Base-by-base conservation (phyloP, 2,888 invertebrate genomes). In the Corythucha ciliata region DNA sequence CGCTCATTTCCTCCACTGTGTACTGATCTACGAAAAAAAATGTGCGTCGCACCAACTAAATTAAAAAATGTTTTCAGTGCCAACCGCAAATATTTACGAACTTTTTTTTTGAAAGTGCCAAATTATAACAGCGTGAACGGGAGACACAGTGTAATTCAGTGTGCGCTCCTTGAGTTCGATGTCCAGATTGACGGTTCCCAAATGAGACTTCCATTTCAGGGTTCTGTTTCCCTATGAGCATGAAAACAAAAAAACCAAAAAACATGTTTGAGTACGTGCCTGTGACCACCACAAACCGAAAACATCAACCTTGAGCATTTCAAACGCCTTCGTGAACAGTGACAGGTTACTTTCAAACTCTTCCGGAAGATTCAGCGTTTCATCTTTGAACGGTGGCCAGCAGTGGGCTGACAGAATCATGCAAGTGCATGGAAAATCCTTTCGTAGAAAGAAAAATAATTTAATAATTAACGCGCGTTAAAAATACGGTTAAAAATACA, bases 371-470 rank as follows among this genome's bases (percentile, higher is more conserved):
- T 90, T 85, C 16, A 96, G 72, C 60, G 84, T 87, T 69, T 94
- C 93, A 68, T 94, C 93, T 66, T 93, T 89, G 61, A 96, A 92
- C 7, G 88, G 81, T 1, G 97, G 97, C 97, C 97, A 98, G 72
- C 96, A 98, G 67, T 97, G 94, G 2, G 92, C 91, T 0, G 96
- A 97, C n/a, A 98, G 74, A 60, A 97, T 90, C 70, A 96, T 80
- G 1, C 91, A 85, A 59, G 80, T 80, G 24, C 85, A 76, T 21
- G 80, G 77, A 57, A 86, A 78, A 36, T 72, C 69, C 68, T 78
- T 65, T 64, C n/a, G 63, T 42, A n/a, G 67, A 33, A 60, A 34
- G 26, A 44, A 46, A 29, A 14, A 10, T 33, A 33, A 39, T 16
- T 14, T 22, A 2, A 2, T 44, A 16, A 27, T 29, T 25, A n/a